Percentiles rank a stretch among this genome's conserved stretches.
phyloP scores from a whole-genome alignment of 2,113 vertebrate genomes.

The Nestor notabilis region DNA sequence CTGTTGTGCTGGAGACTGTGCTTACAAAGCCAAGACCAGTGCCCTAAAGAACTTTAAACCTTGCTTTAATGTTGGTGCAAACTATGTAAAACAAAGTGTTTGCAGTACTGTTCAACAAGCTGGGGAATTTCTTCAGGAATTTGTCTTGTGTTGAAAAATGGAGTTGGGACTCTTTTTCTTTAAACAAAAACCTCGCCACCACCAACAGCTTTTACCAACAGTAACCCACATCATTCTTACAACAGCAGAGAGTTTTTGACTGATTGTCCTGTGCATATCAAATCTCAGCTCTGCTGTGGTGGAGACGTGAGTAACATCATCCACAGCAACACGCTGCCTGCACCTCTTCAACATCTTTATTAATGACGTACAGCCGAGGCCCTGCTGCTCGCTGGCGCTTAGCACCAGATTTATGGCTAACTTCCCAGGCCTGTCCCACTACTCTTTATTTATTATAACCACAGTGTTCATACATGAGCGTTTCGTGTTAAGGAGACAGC shows the following conservation, averaged over 20 bases:
- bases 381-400: neutral
- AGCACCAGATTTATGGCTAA: slow-evolving; percentile 20
- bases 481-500: neutral
- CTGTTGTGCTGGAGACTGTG: neutral
- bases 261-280: neutral
- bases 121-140: neutral
- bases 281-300: slow-evolving; percentile 1
- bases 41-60: neutral
- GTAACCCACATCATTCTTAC: neutral
- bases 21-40: neutral
- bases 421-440: neutral
- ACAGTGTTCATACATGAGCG: neutral
- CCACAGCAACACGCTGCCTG: neutral
- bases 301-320: neutral
- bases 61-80: neutral
- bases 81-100: neutral
- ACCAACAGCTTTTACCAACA: neutral
- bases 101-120: neutral
- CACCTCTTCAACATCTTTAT: slow-evolving; percentile 31
- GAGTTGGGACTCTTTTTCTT: neutral
- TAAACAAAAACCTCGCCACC: neutral
- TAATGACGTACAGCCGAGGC: neutral
- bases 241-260: neutral
- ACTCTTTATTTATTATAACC: neutral
- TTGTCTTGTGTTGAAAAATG: neutral